Evolutionary conservation across 1,140 invertebrate species (phyloP), one percentile per base, ranked within the genome.

Genomic region (Hormaphis cornu): DNA sequence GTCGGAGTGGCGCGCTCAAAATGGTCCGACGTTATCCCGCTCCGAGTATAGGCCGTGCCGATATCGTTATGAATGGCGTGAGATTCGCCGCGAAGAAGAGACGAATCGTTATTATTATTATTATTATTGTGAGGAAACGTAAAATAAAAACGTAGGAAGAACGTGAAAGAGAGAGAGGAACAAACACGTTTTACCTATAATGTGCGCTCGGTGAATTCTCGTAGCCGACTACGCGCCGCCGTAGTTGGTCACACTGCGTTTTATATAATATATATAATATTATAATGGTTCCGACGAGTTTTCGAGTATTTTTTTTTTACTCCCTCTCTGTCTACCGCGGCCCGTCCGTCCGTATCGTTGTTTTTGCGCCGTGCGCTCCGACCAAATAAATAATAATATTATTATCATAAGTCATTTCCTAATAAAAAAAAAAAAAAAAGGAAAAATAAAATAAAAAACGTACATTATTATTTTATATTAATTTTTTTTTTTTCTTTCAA

Each of bases 281-380:
- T 40, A 14, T 42, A 44, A 16, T 61, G 9, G 26, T 44, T 46
- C 44, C 44, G 61, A 66, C 61, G 61, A 66, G 44, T 50, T 66
- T 48, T 66, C 48, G 35, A 30, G 30, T 50, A 50, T 66, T 66
- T 48, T 63, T 63, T 66, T 22, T 44, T 46, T 14, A 50, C 61
- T 28, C 61, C 33, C 44, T 66, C 54, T 24, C 61, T 66, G 61
- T 66, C 61, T 66, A 66, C 42, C 61, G 61, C 61, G 61, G 44
- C 61, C 61, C 61, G 61, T 66, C 61, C 61, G 61, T 66, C 61
- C 61, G 61, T 66, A 48, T 50, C 44, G 61, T 66, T 66, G 61
- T 66, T 50, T 63, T 66, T 66, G 61, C 61, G 61, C 61, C 44
- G 61, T 66, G 61, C 61, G 61, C 61, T 66, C 61, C 61, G 61